Percentiles rank a stretch among this genome's conserved stretches.
Evolutionary conservation across 2,888 invertebrate species (phyloP).

Genomic region (Trichogramma evanescens): DNA sequence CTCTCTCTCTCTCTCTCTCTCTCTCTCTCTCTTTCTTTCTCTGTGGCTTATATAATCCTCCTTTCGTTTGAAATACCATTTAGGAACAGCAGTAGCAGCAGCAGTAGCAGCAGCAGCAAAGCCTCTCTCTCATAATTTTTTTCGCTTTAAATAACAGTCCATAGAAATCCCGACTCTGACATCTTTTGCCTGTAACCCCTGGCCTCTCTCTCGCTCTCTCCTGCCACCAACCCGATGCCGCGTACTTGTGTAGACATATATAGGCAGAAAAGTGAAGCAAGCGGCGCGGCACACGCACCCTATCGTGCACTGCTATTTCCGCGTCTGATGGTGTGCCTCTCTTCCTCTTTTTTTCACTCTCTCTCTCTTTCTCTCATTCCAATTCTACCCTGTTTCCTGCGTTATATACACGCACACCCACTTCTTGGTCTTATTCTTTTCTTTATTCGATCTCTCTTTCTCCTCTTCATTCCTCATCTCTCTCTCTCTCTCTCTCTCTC

Average conservation of each 20-base stretch:
- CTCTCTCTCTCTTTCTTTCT: too few species aligned
- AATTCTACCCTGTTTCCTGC: slow-evolving; percentile 7
- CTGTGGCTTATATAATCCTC: slow-evolving; percentile 6
- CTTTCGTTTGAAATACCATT: slow-evolving; percentile 17
- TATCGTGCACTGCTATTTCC: too few species aligned
- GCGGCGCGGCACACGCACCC: not conserved
- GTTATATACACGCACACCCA: too few species aligned
- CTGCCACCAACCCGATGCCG: not conserved
- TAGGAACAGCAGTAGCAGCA: not conserved
- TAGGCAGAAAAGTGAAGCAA: slow-evolving; percentile 1
- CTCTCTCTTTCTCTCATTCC: slow-evolving; percentile 5
- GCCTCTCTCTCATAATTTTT: slow-evolving; percentile 13
- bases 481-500: slow-evolving; percentile 6
- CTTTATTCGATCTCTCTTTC: not conserved
- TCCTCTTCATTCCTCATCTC: slow-evolving; percentile 13
- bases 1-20: too few species aligned
- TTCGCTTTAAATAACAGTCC: slow-evolving; percentile 15
- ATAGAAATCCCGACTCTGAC: slow-evolving; percentile 16
- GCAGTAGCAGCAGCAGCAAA: not conserved
- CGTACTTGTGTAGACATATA: too few species aligned
- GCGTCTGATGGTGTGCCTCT: not conserved
- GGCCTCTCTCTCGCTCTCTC: not conserved
- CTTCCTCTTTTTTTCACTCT: not conserved
- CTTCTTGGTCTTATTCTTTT: not conserved
- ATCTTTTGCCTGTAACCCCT: slow-evolving; percentile 1